Evolutionary conservation across 2,113 vertebrate genomes (phyloP), one percentile per base, ranked within the genome.

Genomic region (Micronycteris hirsuta): DNA sequence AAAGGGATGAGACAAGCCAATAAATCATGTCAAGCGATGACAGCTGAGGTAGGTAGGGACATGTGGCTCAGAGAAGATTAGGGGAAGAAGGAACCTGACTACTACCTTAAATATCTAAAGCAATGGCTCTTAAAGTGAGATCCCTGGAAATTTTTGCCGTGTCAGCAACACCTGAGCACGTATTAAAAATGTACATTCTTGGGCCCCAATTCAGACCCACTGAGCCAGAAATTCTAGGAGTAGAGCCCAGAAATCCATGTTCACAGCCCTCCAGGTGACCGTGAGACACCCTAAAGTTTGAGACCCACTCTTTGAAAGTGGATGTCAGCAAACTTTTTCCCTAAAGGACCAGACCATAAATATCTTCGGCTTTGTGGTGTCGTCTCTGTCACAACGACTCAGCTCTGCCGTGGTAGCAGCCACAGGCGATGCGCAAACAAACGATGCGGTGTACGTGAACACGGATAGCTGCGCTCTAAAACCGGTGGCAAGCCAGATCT

Each of bases 151-250:
- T n/a, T 68, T 74, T 33, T 88, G 56, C 77, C 86, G 49, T n/a
- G 12, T 28, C 61, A 65, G 61, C 56, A 88, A 68, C 45, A 77
- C 47, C 38, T 16, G 15, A 11, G 43, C 89, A 86, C 22, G 52
- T 89, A 52, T 54, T 47, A 93, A 76, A 96, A 93, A 88, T 77
- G 67, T 22, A 93, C 19, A 71, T 41, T 78, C 54, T 78, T 67
- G 7, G 28, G 93, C 52, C 52, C 52, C 49, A 54, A 47, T 54
- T 61, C 28, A 58, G 85, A 54, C 41, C 19, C 33, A 43, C 24
- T 85, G 31, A 92, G 41, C 67, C 26, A 84, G 65, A 84, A 92
- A 67, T 36, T 36, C 70, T 61, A n/a, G 24, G 24, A 31, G 56
- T 19, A 7, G 41, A 68, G 74, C 67, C 52, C 19, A 45, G 36